Percentiles rank a stretch among this genome's conserved stretches.
Evolutionary conservation across 2,888 invertebrate species (phyloP).

Genomic region (Dinocampus coccinellae): DNA sequence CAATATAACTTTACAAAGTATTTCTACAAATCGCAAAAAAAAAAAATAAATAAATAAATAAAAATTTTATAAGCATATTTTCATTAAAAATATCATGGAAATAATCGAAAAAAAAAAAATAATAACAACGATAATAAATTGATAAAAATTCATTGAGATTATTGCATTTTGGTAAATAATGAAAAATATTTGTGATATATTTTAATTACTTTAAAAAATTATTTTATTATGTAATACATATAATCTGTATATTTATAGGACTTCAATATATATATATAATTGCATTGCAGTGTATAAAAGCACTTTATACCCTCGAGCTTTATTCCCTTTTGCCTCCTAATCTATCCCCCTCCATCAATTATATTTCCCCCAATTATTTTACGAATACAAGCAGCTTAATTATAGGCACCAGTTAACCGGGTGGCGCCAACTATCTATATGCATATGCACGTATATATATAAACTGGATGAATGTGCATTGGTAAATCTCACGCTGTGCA

Average conservation of each 20-base stretch:
- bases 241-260: neutral
- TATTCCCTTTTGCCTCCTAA: too few relatives aligned
- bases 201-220: too few relatives aligned
- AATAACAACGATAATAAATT: too few relatives aligned
- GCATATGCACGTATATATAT: neutral
- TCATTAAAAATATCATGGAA: too few relatives aligned
- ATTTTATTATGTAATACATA: too few relatives aligned
- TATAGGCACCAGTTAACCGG: slow-evolving; percentile 30
- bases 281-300: neutral
- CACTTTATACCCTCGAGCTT: neutral
- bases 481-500: slow-evolving; percentile 6
- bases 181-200: too few relatives aligned
- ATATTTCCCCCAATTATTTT: slow-evolving; percentile 35
- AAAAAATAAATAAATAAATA: too few relatives aligned
- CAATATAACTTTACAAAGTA: neutral
- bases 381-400: slow-evolving; percentile 36
- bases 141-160: neutral
- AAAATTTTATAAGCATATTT: too few relatives aligned
- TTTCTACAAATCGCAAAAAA: neutral
- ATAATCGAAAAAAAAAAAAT: too few relatives aligned
- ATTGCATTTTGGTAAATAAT: too few relatives aligned
- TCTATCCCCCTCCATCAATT: slow-evolving; percentile 29
- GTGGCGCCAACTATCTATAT: slow-evolving; percentile 23
- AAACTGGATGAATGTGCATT: neutral
- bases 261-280: neutral